Percentiles rank a stretch among this genome's conserved stretches.
Evolutionary conservation across 2,888 invertebrate species (phyloP).

Genomic region (Vesta saturnalis): DNA sequence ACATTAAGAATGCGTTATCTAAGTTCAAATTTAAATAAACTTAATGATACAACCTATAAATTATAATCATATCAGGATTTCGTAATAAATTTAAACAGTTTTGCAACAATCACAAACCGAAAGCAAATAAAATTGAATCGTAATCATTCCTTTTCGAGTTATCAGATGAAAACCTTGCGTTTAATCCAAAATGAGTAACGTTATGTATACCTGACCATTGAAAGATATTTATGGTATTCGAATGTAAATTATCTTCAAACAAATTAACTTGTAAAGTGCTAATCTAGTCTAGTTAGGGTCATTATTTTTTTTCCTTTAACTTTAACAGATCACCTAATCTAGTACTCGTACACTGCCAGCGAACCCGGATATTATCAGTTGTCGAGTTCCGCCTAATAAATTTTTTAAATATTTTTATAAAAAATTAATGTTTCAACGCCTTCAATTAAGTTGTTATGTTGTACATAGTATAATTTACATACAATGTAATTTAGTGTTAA

Average conservation of each 20-base stretch:
- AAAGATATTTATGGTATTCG: constrained; percentile 41
- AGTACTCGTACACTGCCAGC: no score
- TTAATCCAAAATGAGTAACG: constrained; percentile 43
- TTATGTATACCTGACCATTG: constrained; percentile 37
- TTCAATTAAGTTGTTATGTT: constrained; percentile 1
- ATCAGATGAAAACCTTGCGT: constrained; percentile 41
- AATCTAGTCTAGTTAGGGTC: constrained; percentile 32
- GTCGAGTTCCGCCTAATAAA: constrained; percentile 14
- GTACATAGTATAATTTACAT: not conserved
- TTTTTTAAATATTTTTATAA: constrained; percentile 5
- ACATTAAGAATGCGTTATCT: no score
- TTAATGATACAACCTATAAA: no score
- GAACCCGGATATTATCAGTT: constrained; percentile 19
- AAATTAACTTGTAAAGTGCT: constrained; percentile 48
- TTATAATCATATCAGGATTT: not conserved
- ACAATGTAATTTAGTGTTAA: constrained; percentile 1
- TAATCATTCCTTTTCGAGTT: constrained; percentile 1
- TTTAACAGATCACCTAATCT: no score
- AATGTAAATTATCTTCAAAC: constrained; percentile 42
- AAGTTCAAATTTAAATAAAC: no score
- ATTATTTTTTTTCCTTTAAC: constrained; percentile 25
- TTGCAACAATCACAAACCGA: not conserved
- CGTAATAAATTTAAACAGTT: constrained; percentile 1
- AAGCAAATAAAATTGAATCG: constrained; percentile 1
- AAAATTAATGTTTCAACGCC: not conserved